Conservation (phyloP, 2,113 vertebrate species). For the Chrysemys picta region DNA sequence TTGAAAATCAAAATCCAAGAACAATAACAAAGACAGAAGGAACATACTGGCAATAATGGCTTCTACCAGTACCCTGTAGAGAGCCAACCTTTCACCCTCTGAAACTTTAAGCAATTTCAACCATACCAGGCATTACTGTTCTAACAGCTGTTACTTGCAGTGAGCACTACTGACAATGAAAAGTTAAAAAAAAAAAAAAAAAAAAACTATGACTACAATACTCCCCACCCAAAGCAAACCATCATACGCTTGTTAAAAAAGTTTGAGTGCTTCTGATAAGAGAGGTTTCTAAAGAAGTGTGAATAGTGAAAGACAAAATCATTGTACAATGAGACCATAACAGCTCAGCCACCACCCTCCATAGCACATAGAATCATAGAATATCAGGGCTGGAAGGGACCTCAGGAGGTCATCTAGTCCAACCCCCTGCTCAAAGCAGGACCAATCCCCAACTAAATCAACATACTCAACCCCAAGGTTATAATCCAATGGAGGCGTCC, state of each 20-base stretch:
- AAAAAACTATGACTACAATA: not conserved
- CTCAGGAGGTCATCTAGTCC: too few species aligned
- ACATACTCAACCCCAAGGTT: not conserved
- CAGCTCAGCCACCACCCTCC: not conserved
- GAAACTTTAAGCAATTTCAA: not conserved
- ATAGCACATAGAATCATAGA: not conserved
- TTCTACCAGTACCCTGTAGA: not conserved
- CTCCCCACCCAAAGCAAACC: not conserved
- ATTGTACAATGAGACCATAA: not conserved
- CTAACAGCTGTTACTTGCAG: not conserved
- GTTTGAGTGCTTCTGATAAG: not conserved
- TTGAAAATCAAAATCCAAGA: not conserved
- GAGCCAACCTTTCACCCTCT: not conserved
- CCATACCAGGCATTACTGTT: not conserved
- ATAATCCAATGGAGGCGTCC: not conserved
- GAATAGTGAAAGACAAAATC: not conserved
- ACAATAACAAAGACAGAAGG: not conserved
- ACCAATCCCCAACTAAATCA: too few species aligned
- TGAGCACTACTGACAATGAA: too few species aligned
- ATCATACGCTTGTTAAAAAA: not conserved
- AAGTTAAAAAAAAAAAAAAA: not conserved
- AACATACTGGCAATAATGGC: not conserved
- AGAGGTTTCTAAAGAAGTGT: not conserved
- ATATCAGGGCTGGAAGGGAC: too few species aligned
- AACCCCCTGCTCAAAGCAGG: too few species aligned